Base-by-base conservation (phyloP, 2,888 invertebrate species). In the Lithophane ornitopus region DNA sequence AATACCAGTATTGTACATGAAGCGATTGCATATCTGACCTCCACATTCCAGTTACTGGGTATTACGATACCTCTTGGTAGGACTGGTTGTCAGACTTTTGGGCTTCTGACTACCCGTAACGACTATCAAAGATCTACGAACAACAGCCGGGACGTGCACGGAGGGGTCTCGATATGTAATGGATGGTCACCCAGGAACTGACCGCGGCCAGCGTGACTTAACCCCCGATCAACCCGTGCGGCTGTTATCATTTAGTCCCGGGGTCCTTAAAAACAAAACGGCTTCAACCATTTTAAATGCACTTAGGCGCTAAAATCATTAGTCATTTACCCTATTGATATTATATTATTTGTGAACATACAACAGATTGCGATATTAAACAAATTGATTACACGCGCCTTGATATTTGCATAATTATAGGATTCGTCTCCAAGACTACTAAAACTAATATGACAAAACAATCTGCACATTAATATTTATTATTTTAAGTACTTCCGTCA, bases 401-500 rank as follows among this genome's bases (percentile, higher is more conserved):
- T 34, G 26, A 67, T 56, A 34, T 81, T 78, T 58, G 76, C 67
- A 81, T 81, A 75, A 67, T 34, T 78, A 44, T 16, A 62, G 39
- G 22, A 78, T 26, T 1, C 54, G 16, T 62, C 66, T 56, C 46
- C 39, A 61, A 70, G 14, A 34, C 22, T 41, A 41, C 22, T 49
- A n/a, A 41, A 62, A 78, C 46, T 66, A 62, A 67, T 81, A 16
- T 67, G 66, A 67, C 75, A 49, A 75, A 41, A 75, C 52, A 58
- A 81, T 79, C n/a, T 44, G 26, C 52, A 58, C 28, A 65, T 76
- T 65, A 52, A 76, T 59, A 69, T 67, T 75, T 67, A 78, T 59
- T 54, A 76, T 58, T 62, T 75, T 22, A 59, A 65, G 46, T 46
- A 54, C 82, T 79, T 79, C 79, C 69, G 82, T 41, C 61, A 78